phyloP scores from a whole-genome alignment of 2,113 vertebrate genomes.

The Todiramphus saurophagus region DNA sequence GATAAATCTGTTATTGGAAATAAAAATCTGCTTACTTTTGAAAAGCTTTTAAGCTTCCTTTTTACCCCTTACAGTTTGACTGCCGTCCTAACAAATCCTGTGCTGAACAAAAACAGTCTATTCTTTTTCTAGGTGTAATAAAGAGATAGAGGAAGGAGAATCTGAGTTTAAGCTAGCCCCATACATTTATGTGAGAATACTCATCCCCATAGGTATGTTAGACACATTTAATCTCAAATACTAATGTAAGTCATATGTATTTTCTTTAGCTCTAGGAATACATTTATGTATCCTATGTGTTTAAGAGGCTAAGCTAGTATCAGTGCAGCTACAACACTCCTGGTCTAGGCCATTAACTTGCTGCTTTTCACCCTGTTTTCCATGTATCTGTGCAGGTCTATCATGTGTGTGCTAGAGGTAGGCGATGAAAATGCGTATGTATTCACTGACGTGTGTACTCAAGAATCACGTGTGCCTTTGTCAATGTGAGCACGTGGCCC shows the following conservation, averaged over 20 bases:
- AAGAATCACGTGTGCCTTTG: background rate
- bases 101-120: background rate
- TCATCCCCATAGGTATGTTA: background rate
- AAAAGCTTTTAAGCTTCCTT: background rate
- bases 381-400: background rate
- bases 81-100: background rate
- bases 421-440: background rate
- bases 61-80: background rate
- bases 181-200: background rate
- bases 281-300: background rate
- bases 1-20: background rate
- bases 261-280: background rate
- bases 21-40: background rate
- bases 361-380: background rate
- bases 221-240: background rate
- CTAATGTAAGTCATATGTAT: background rate
- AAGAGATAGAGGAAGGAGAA: background rate
- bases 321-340: background rate
- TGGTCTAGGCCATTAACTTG: background rate
- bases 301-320: background rate
- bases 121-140: background rate
- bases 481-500: background rate
- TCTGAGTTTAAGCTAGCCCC: background rate
- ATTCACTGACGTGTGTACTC: background rate
- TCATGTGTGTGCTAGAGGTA: background rate